Percentiles rank a stretch among this genome's conserved stretches.
These are phyloP conservation scores for Cotesia chilonis DNA, from an alignment of 1,140 invertebrate genomes.

Conservation along the genomic window DNA sequence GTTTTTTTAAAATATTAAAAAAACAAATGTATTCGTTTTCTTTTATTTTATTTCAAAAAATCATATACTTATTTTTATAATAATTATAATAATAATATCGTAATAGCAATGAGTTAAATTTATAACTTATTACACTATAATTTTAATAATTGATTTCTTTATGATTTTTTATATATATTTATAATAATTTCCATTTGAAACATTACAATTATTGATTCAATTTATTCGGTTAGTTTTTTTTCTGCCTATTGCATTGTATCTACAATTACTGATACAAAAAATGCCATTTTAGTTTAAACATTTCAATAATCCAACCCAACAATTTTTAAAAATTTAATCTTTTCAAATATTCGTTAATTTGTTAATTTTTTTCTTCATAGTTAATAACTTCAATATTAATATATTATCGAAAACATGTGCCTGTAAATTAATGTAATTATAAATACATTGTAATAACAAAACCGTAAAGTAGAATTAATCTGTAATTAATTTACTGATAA, in stretches of 20 bases:
- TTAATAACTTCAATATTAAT: neutral
- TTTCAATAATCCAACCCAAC: neutral
- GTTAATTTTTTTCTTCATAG: too few species aligned
- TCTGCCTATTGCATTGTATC: slow-evolving; percentile 61
- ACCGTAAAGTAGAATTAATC: too few species aligned
- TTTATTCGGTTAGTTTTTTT: slow-evolving; percentile 44
- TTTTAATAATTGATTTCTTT: slow-evolving; percentile 35
- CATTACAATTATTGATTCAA: slow-evolving; percentile 53
- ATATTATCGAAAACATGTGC: too few species aligned
- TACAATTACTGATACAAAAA: slow-evolving; percentile 63
- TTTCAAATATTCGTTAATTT: too few species aligned
- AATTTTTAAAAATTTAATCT: neutral
- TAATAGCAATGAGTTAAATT: slow-evolving; percentile 56
- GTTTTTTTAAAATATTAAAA: slow-evolving; percentile 54
- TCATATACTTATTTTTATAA: slow-evolving; percentile 51
- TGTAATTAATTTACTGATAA: too few species aligned
- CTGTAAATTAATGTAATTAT: too few species aligned
- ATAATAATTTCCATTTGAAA: slow-evolving; percentile 63
- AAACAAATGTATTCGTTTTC: slow-evolving; percentile 58
- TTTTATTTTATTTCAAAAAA: slow-evolving; percentile 63
- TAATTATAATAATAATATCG: slow-evolving; percentile 58
- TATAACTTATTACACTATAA: slow-evolving; percentile 50
- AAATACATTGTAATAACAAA: too few species aligned
- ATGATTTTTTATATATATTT: slow-evolving; percentile 56
- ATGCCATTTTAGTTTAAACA: slow-evolving; percentile 44